These are phyloP conservation scores for Crocodylus rhombifer DNA, from an alignment of 2,797 vertebrate genomes.

Conservation along the genomic window DNA sequence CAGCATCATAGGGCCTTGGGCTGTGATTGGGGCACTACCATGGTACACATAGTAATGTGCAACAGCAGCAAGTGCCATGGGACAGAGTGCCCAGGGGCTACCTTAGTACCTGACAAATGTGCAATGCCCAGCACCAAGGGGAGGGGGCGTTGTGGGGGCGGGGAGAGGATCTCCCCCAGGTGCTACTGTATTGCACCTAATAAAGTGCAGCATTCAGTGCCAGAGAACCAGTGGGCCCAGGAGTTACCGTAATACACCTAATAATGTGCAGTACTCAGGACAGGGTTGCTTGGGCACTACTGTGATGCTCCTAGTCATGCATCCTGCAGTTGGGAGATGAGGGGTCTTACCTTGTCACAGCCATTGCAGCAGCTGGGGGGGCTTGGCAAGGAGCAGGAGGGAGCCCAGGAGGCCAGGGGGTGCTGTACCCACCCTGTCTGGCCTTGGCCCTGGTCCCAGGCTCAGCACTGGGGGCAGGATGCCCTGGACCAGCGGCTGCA, in stretches of 20 bases:
- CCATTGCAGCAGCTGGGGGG: background rate
- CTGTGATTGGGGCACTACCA: no score
- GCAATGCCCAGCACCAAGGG: background rate
- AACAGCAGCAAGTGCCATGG: no score
- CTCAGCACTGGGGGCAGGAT: background rate
- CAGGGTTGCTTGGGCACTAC: no score
- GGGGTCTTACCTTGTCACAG: background rate
- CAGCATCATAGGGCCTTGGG: no score
- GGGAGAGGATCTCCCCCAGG: background rate
- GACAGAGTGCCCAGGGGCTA: no score
- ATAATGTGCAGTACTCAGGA: no score
- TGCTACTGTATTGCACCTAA: no score
- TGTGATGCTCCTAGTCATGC: background rate
- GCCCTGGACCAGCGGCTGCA: background rate
- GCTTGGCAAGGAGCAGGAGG: background rate
- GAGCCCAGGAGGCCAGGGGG: background rate
- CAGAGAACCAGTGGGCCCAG: no score
- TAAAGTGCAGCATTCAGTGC: no score
- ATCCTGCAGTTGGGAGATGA: background rate
- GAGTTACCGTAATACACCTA: no score
- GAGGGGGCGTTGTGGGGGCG: background rate
- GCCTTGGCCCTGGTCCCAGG: background rate
- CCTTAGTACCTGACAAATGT: background rate
- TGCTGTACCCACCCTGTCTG: background rate
- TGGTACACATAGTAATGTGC: no score